phyloP scores from a whole-genome alignment of 2,797 vertebrate genomes.

The Bufotes viridis region DNA sequence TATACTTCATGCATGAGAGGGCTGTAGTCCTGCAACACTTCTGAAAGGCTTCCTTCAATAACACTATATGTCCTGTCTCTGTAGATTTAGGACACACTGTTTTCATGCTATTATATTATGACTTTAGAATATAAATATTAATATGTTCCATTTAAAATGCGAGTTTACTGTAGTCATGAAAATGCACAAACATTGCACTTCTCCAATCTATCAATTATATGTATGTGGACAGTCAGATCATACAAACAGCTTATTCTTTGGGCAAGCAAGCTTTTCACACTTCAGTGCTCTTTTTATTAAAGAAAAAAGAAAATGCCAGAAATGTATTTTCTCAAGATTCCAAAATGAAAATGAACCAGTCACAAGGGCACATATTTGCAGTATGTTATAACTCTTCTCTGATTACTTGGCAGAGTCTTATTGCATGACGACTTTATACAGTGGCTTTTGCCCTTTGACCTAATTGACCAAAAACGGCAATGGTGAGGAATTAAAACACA shows the following conservation, averaged over 20 bases:
- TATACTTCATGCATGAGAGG: slow-evolving; percentile 10
- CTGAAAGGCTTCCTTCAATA: not conserved
- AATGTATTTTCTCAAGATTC: too few relatives aligned
- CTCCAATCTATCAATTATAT: not conserved
- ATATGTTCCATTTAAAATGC: not conserved
- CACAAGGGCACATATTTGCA: too few relatives aligned
- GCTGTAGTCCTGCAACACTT: not conserved
- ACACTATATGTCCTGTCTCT: not conserved
- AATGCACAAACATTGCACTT: not conserved
- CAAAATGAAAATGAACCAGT: too few relatives aligned
- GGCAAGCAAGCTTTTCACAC: not conserved
- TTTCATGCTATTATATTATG: not conserved
- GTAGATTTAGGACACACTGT: not conserved
- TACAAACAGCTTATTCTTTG: not conserved
- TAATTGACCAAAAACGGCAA: too few relatives aligned
- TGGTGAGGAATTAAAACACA: too few relatives aligned
- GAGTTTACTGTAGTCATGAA: not conserved
- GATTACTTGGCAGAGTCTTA: too few relatives aligned
- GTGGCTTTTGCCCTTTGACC: too few relatives aligned
- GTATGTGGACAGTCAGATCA: not conserved
- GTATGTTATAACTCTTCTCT: too few relatives aligned
- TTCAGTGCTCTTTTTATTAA: not conserved
- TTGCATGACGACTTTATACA: too few relatives aligned
- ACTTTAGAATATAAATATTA: not conserved
- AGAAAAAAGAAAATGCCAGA: too few relatives aligned